Percentiles rank a stretch among this genome's conserved stretches.
phyloP scores from a whole-genome alignment of 2,797 vertebrate genomes.

The Benthosema pterotum region DNA sequence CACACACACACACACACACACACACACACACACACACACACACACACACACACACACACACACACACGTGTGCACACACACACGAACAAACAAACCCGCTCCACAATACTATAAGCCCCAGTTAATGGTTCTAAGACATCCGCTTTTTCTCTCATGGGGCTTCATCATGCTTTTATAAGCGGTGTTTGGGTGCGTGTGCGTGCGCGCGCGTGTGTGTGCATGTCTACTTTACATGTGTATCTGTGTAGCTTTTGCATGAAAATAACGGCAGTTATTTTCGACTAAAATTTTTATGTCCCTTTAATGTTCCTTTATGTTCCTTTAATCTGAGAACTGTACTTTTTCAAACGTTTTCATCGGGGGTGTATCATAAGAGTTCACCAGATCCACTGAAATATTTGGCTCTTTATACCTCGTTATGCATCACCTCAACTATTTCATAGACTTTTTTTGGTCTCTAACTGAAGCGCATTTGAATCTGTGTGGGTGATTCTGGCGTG shows the following conservation, averaged over 20 bases:
- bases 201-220: neutral
- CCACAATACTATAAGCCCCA: neutral
- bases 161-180: conserved; percentile 22
- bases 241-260: conserved; percentile 4
- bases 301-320: conserved; percentile 15
- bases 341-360: too few species aligned
- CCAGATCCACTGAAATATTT: conserved; percentile 16
- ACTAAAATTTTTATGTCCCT: conserved; percentile 13
- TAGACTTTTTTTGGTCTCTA: conserved; percentile 39
- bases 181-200: neutral
- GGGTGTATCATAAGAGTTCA: too few species aligned
- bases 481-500: conserved; percentile 39
- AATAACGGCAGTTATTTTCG: neutral
- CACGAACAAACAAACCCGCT: neutral
- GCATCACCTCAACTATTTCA: conserved; percentile 33
- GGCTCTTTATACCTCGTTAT: conserved; percentile 14
- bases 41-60: neutral
- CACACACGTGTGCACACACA: neutral
- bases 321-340: too few species aligned
- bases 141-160: conserved; percentile 13
- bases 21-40: neutral
- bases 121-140: conserved; percentile 7
- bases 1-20: neutral
- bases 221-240: neutral
- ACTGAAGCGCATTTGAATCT: conserved; percentile 27